Conservation (phyloP, 2,797 vertebrate genomes). For the Sebastes alutus region DNA sequence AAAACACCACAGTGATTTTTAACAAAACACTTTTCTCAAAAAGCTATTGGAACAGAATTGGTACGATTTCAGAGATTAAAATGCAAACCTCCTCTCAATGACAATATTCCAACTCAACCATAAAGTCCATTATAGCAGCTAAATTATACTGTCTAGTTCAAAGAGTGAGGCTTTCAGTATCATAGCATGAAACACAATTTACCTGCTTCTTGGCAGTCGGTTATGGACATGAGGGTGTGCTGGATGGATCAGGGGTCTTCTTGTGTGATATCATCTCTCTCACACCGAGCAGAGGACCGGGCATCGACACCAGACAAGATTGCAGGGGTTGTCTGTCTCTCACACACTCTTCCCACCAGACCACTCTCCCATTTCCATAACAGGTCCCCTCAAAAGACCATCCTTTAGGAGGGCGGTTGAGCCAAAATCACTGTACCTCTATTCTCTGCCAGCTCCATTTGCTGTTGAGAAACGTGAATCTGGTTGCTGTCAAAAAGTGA, state of each 20-base stretch:
- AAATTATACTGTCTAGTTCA: background rate
- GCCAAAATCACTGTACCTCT: conserved; percentile 19
- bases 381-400: conserved; percentile 23
- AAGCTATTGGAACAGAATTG: background rate
- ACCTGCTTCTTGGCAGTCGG: background rate
- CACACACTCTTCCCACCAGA: conserved; percentile 12
- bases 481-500: conserved; percentile 7
- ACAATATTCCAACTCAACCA: background rate
- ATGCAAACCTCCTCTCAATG: background rate
- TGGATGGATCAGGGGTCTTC: conserved; percentile 14
- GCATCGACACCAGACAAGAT: conserved; percentile 36
- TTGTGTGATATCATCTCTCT: conserved; percentile 41
- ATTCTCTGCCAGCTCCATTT: conserved; percentile 39
- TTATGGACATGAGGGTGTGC: background rate
- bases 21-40: background rate
- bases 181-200: background rate
- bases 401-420: conserved; percentile 20
- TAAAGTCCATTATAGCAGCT: background rate
- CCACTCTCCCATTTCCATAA: conserved; percentile 48
- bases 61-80: background rate
- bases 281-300: background rate
- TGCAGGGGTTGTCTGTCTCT: conserved; percentile 31
- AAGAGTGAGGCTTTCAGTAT: background rate
- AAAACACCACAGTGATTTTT: background rate
- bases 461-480: conserved; percentile 14